A percentile compares a stretch with the other conserved stretches of the same genome.
These are phyloP conservation scores for Cisticola juncidis DNA, from an alignment of 2,113 vertebrate genomes.

Conservation along the genomic window DNA sequence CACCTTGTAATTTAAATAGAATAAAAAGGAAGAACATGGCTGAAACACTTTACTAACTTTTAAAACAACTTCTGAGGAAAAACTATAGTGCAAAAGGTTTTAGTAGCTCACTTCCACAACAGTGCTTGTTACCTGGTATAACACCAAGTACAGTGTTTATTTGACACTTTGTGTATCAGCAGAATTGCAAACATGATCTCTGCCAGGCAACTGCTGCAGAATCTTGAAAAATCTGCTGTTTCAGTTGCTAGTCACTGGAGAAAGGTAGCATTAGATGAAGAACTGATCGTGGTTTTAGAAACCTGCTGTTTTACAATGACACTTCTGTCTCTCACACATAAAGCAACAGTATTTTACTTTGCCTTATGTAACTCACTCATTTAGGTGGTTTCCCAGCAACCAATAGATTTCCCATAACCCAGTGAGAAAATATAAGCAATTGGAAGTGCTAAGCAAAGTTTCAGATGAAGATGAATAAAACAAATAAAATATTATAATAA, in stretches of 20 bases:
- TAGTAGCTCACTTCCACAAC: not conserved
- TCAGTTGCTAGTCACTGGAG: not conserved
- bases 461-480: not conserved
- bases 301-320: not conserved
- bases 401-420: not conserved
- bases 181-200: not conserved
- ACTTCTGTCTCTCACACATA: not conserved
- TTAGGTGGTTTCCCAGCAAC: not conserved
- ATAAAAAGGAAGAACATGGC: not conserved
- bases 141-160: not conserved
- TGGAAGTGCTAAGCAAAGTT: not conserved
- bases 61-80: not conserved
- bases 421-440: not conserved
- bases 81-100: not conserved
- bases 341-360: not conserved
- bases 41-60: not conserved
- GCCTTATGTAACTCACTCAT: not conserved
- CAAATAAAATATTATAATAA: not conserved
- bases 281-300: not conserved
- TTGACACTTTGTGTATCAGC: not conserved
- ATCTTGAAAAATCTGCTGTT: not conserved
- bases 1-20: not conserved
- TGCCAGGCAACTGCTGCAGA: not conserved
- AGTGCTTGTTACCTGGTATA: not conserved
- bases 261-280: not conserved